Evolutionary conservation across 1,140 invertebrate species (phyloP), one percentile per base, ranked within the genome.

Genomic region (Eurytemora carolleeae): DNA sequence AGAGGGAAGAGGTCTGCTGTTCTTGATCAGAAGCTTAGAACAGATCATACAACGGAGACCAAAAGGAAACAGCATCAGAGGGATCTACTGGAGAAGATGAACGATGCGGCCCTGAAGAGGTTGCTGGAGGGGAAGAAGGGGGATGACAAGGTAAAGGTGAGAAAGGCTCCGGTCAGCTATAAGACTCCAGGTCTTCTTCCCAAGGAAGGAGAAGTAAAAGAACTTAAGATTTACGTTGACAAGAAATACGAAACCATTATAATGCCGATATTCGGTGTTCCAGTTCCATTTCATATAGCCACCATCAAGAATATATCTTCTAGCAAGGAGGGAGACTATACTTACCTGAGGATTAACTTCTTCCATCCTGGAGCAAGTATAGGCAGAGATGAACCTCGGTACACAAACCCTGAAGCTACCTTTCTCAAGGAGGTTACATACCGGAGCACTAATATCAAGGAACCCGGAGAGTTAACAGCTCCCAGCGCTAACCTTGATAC

Each of bases 391-490:
- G 91, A 94, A 70, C 63, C 24, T 17, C 86, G 86, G 17, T 97
- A 93, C 71, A 83, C 88, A 1, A 86, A 95, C 68, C 88, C 91
- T 0, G 90, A 98, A 73, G 88, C 91, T 2, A 94, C 88, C 15
- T 98, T 94, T 72, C 80, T 98, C 2, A 99, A 98, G 77, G 95
- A 98, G 83, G 84, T 98, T 24, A 98, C 94, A n/a, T 98, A 96
- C 72, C 82, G 94, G 67, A 95, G 91, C 72, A 92, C 87, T 64
- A 98, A 99, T 73, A 85, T 85, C 18, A 98, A 98, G 16, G 93
- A 97, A 71, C 93, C 92, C 15, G 95, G 95, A 57, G 93, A 98
- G 76, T 79, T 95, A 56, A 86, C 85, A 2, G 85, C 94, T 0
- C 90, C 95, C 0, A 97, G 93, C 0, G 82, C 87, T 1, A 99